Percentiles rank a stretch among this genome's conserved stretches.
Conservation (phyloP, 2,888 invertebrate genomes). For the Caenorhabditis becei region DNA sequence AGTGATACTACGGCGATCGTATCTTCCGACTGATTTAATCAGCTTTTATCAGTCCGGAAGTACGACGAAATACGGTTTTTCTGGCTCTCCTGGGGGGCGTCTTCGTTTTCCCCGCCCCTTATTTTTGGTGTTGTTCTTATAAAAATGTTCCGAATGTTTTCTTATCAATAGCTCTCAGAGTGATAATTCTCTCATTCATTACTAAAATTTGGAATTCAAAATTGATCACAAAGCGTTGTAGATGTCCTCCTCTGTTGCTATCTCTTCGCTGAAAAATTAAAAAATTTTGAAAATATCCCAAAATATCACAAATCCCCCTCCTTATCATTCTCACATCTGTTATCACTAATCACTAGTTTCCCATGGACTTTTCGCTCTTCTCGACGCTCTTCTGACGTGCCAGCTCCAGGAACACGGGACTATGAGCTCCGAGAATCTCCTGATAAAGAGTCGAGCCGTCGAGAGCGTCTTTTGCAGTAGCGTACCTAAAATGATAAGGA, state of each 20-base stretch:
- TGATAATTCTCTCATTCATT: slow-evolving; percentile 19
- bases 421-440: slow-evolving; percentile 61
- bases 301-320: no score
- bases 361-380: slow-evolving; percentile 12
- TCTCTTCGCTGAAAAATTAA: slow-evolving; percentile 67
- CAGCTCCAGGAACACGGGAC: slow-evolving; percentile 21
- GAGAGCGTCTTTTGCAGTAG: slow-evolving; percentile 65
- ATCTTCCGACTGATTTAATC: not conserved
- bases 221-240: slow-evolving; percentile 10
- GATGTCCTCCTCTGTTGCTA: slow-evolving; percentile 61
- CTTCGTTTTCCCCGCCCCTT: slow-evolving; percentile 1
- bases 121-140: not conserved
- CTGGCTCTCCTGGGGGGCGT: not conserved
- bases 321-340: no score
- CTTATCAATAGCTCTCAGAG: not conserved
- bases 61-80: slow-evolving; percentile 33
- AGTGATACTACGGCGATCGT: slow-evolving; percentile 9
- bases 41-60: not conserved
- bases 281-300: not conserved
- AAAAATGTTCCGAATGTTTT: slow-evolving; percentile 32
- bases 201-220: not conserved
- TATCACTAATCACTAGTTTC: no score
- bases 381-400: slow-evolving; percentile 52
- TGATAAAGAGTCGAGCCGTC: slow-evolving; percentile 60
- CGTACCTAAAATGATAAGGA: slow-evolving; percentile 50